Conservation (phyloP, 30 jellyfish, hydroid and myxozoan species). For the Turritopsis dohrnii region DNA sequence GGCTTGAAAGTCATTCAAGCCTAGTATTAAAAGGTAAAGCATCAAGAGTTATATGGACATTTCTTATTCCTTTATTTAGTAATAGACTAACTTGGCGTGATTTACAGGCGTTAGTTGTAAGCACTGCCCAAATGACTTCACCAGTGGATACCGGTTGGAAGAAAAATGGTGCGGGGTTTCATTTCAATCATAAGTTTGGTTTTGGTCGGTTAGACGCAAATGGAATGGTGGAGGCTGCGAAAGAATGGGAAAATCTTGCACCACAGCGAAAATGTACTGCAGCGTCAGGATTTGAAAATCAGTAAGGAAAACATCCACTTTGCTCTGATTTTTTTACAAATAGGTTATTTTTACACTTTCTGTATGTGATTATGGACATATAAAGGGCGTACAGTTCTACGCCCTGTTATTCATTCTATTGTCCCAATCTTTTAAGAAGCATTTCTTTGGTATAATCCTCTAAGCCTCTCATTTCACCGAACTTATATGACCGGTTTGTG, state of each 20-base stretch:
- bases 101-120: conserved; percentile 81
- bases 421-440: no score
- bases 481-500: no score
- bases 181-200: conserved; percentile 96
- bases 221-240: conserved; percentile 90
- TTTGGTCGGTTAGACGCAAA: conserved; percentile 97
- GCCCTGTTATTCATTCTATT: no score
- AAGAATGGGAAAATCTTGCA: conserved; percentile 72
- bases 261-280: conserved; percentile 85
- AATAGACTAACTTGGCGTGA: conserved; percentile 92
- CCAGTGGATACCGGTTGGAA: conserved; percentile 99
- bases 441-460: no score
- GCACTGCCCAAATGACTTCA: conserved; percentile 91
- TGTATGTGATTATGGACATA: no score
- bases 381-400: no score
- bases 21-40: background rate
- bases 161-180: conserved; percentile 97
- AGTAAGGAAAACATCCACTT: conserved; percentile 36
- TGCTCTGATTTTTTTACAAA: background rate
- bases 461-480: no score
- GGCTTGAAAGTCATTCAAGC: no score
- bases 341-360: no score
- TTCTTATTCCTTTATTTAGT: conserved; percentile 26
- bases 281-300: conserved; percentile 72
- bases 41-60: background rate